Evolutionary conservation across 2,113 vertebrate species (phyloP).

Genomic region (Aplodontia rufa): DNA sequence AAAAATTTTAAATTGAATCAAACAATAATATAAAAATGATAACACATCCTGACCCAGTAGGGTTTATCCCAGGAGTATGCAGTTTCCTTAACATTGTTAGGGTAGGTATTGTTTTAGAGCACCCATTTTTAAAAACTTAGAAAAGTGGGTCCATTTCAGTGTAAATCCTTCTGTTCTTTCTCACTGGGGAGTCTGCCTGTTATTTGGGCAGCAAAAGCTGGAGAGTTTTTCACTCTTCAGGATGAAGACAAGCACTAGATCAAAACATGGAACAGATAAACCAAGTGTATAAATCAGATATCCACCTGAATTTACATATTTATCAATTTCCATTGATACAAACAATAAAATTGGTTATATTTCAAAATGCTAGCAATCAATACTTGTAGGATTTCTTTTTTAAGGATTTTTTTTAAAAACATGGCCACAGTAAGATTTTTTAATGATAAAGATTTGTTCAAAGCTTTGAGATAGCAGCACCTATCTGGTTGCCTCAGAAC

Average conservation of each 20-base stretch:
- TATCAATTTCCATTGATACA: not conserved
- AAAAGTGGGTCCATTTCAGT: not conserved
- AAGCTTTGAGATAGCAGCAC: not conserved
- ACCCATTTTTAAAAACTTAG: not conserved
- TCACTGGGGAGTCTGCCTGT: not conserved
- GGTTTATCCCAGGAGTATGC: not conserved
- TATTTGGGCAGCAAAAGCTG: not conserved
- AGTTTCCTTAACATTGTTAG: not conserved
- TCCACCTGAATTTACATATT: not conserved
- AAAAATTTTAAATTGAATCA: not conserved
- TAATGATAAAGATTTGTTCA: not conserved
- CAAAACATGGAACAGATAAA: constrained; percentile 20
- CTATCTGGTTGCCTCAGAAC: not conserved
- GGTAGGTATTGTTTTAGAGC: not conserved
- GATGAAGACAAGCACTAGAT: not conserved
- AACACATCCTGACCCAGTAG: not conserved
- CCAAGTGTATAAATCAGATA: not conserved
- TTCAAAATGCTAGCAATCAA: not conserved
- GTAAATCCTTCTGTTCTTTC: not conserved
- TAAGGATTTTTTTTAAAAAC: not conserved
- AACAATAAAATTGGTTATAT: not conserved
- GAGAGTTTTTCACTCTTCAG: not conserved
- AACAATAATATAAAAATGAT: not conserved
- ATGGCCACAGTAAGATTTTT: not conserved
- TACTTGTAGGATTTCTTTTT: not conserved